These are phyloP conservation scores for Aythya baeri DNA, from an alignment of 2,113 vertebrate genomes.

Conservation along the genomic window DNA sequence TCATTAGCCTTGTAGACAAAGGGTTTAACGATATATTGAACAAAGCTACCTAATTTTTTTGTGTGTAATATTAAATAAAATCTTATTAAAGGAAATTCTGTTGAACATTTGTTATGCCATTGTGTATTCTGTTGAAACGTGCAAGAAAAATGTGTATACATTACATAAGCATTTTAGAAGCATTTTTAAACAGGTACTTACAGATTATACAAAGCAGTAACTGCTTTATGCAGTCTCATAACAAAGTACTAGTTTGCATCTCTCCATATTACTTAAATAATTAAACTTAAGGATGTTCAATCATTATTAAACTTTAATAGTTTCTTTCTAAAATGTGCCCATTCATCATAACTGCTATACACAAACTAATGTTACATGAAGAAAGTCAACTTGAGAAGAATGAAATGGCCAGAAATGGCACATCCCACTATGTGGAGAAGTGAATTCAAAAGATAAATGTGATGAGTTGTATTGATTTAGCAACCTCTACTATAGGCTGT, in stretches of 20 bases:
- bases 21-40: conserved; percentile 80
- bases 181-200: conserved; percentile 96
- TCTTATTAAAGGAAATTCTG: conserved; percentile 49
- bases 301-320: conserved; percentile 80
- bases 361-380: conserved; percentile 72
- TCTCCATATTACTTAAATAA: conserved; percentile 78
- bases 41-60: conserved; percentile 82
- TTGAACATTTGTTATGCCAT: conserved; percentile 72
- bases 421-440: conserved; percentile 33
- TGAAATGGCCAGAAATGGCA: conserved; percentile 49
- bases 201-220: conserved; percentile 92
- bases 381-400: conserved; percentile 67
- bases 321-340: conserved; percentile 79
- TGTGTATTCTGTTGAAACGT: conserved; percentile 91
- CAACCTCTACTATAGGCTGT: conserved; percentile 72
- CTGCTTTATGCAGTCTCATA: conserved; percentile 84
- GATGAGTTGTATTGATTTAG: conserved; percentile 65
- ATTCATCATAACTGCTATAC: conserved; percentile 74
- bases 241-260: conserved; percentile 82
- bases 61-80: conserved; percentile 73
- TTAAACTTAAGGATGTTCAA: conserved; percentile 85
- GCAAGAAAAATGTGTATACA: conserved; percentile 99
- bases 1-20: conserved; percentile 72
- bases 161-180: conserved; percentile 94
- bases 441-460: conserved; percentile 41